A percentile compares a stretch with the other conserved stretches of the same genome.
Evolutionary conservation across 2,113 vertebrate genomes (phyloP).

Genomic region (Otus sunia): DNA sequence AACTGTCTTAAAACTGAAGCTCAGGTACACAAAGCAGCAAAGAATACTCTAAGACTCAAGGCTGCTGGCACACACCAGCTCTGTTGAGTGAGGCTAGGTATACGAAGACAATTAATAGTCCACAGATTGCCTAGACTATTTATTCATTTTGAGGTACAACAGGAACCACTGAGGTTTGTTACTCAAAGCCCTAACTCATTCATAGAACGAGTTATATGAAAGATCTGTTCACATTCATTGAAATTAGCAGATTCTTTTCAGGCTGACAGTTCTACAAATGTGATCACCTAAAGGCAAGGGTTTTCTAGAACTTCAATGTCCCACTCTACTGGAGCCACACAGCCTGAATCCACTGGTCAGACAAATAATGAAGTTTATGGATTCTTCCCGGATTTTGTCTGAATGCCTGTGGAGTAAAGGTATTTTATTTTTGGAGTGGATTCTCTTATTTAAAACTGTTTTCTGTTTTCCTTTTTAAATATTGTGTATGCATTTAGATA

Average conservation of each 20-base stretch:
- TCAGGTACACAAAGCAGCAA: neutral
- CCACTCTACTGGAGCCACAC: neutral
- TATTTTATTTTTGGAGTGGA: neutral
- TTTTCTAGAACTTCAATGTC: neutral
- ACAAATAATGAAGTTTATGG: neutral
- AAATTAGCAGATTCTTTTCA: neutral
- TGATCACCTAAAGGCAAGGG: neutral
- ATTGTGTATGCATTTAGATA: neutral
- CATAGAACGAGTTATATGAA: accelerated
- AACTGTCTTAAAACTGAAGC: neutral
- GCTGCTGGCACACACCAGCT: neutral
- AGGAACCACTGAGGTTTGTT: neutral
- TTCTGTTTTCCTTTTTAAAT: neutral
- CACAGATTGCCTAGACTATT: neutral
- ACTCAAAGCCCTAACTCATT: neutral
- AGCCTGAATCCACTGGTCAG: neutral
- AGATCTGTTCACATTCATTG: neutral
- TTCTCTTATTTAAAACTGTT: neutral
- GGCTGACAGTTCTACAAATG: neutral
- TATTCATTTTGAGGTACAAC: neutral
- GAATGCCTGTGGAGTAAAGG: neutral
- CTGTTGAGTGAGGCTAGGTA: neutral
- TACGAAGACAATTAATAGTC: neutral
- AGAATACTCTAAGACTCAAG: neutral
- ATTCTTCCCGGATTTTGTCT: neutral